phyloP scores from a whole-genome alignment of 30 jellyfish, hydroid and myxozoan genomes.

The Chironex yamaguchii region DNA sequence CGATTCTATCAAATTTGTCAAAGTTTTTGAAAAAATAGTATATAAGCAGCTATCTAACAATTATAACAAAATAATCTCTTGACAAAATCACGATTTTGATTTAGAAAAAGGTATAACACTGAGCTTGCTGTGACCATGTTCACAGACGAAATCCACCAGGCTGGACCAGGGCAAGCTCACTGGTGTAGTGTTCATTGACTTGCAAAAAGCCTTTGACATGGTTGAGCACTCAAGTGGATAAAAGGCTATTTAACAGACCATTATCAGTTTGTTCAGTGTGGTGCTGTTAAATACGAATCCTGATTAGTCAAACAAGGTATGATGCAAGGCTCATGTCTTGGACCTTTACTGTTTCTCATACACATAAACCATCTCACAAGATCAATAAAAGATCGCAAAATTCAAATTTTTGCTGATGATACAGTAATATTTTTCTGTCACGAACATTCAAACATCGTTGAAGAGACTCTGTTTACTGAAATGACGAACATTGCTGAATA shows the following conservation, averaged over 20 bases:
- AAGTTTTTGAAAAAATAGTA: constrained; percentile 51
- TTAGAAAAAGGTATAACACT: constrained; percentile 25
- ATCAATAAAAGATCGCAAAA: constrained; percentile 1
- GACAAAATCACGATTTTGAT: constrained; percentile 18
- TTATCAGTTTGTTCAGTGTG: constrained; percentile 39
- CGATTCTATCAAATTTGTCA: constrained; percentile 62
- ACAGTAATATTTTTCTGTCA: constrained; percentile 28
- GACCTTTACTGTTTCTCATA: constrained; percentile 53
- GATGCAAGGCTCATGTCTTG: constrained; percentile 62
- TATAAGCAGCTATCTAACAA: constrained; percentile 42
- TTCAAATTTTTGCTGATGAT: constrained; percentile 24
- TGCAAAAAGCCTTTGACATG: constrained; percentile 47
- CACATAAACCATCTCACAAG: constrained; percentile 25
- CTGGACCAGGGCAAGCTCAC: constrained; percentile 47
- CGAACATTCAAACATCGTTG: constrained; percentile 60
- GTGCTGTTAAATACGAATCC: constrained; percentile 20
- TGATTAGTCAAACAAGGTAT: constrained; percentile 28
- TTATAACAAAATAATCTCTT: constrained; percentile 23
- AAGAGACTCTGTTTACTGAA: constrained; percentile 60
- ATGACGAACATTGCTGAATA: constrained; percentile 53
- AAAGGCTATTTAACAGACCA: constrained; percentile 41
- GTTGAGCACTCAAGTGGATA: constrained; percentile 32
- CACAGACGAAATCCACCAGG: constrained; percentile 27
- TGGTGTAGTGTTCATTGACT: constrained; percentile 49
- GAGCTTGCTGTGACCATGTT: constrained; percentile 37